phyloP scores from a whole-genome alignment of 2,113 vertebrate species.

The Cololabis saira region DNA sequence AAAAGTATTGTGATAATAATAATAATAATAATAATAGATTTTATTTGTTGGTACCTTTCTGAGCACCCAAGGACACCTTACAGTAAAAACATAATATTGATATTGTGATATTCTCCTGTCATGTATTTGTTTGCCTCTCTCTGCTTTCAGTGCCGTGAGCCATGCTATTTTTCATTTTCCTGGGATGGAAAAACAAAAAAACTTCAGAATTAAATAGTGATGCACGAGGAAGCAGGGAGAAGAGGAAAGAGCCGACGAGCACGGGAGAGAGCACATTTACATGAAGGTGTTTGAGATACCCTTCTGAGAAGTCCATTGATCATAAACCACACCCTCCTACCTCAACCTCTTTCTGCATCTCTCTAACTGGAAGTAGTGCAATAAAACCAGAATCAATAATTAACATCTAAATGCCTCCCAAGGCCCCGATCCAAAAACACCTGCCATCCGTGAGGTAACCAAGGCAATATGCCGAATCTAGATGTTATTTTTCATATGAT shows the following conservation, averaged over 20 bases:
- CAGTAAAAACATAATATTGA: too few species aligned
- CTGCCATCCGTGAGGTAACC: slow-evolving; percentile 20
- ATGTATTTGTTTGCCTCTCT: slow-evolving; percentile 1
- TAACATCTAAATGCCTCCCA: slow-evolving; percentile 64
- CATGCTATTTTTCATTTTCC: not conserved
- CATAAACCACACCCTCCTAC: slow-evolving; percentile 45
- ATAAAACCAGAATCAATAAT: slow-evolving; percentile 73
- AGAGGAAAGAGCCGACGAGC: slow-evolving; percentile 4
- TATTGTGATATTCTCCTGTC: not conserved
- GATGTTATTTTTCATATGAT: not conserved
- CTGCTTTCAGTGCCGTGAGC: not conserved
- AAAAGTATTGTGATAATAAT: too few species aligned
- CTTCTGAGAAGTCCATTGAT: slow-evolving; percentile 77
- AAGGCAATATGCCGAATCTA: not conserved
- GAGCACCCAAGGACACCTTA: too few species aligned
- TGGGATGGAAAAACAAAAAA: not conserved
- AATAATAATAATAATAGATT: too few species aligned
- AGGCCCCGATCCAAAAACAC: slow-evolving; percentile 47
- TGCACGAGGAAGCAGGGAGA: slow-evolving; percentile 1
- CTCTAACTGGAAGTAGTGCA: slow-evolving; percentile 56
- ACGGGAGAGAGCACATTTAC: slow-evolving; percentile 25
- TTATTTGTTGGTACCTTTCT: too few species aligned
- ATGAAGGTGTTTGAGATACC: slow-evolving; percentile 47
- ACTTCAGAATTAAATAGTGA: slow-evolving; percentile 12
- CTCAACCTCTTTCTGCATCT: slow-evolving; percentile 23